These are phyloP conservation scores for Ochotona curzoniae DNA, from an alignment of 2,113 vertebrate species.

Conservation along the genomic window DNA sequence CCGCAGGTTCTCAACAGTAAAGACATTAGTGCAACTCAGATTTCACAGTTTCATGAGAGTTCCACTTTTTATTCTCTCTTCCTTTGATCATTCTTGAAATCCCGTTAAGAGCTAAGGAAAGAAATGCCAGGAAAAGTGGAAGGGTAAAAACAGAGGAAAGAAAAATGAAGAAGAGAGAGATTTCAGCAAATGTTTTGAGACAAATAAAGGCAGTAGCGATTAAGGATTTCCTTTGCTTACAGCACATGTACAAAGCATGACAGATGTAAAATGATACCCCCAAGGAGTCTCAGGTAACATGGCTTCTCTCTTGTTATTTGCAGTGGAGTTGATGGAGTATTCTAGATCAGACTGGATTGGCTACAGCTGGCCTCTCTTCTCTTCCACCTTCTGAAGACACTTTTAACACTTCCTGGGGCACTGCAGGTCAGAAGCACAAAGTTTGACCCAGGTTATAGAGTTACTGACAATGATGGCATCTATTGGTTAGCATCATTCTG, in stretches of 20 bases:
- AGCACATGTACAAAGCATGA: not conserved
- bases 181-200: not conserved
- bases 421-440: not conserved
- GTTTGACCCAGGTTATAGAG: not conserved
- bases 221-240: not conserved
- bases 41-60: slow-evolving; percentile 20
- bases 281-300: not conserved
- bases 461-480: not conserved
- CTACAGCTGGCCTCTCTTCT: not conserved
- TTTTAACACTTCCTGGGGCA: not conserved
- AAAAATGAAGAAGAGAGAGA: not conserved
- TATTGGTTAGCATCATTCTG: not conserved
- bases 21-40: slow-evolving; percentile 28
- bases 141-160: not conserved
- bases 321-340: not conserved
- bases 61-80: not conserved
- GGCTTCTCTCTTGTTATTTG: not conserved
- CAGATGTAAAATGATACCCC: not conserved
- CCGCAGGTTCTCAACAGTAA: slow-evolving; percentile 15
- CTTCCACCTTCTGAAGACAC: not conserved
- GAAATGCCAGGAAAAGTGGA: not conserved
- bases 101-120: slow-evolving; percentile 16
- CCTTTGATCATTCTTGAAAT: slow-evolving; percentile 5
- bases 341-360: too few species aligned
- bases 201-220: not conserved